Base-by-base conservation (phyloP, 1,140 invertebrate genomes). In the Trachymyrmex cornetzi region DNA sequence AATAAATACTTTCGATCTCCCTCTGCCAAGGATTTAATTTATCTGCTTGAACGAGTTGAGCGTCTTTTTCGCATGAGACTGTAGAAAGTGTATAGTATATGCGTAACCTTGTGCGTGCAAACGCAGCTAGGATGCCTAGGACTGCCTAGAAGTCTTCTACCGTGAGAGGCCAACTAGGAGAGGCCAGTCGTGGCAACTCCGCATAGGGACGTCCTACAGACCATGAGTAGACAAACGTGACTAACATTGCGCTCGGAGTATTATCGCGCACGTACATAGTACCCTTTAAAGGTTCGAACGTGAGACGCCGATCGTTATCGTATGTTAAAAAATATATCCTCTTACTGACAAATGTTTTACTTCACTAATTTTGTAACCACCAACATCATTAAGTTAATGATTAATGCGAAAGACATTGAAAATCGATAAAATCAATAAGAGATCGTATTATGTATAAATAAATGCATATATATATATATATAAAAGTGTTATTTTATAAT, bases 211-310 rank as follows among this genome's bases (percentile, higher is more conserved):
- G 87, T 89, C 85, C 90, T 79, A 86, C 77, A 91, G 87, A 91
- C 87, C 90, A 88, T 91, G 88, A 91, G 90, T 91, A 91, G 90
- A 91, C 88, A 91, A 91, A 91, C 90, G 90, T 91, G 90, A 91
- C 88, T 87, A 88, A 91, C 88, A 91, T 91, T 85, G 84, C 81
- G 72, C 85, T 82, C 67, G 67, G 81, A 87, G 90, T 89, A 89
- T 91, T 91, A 91, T 87, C 88, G 87, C 77, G 80, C 53, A 57
- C 71, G 90, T 88, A 88, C 50, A 89, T 75, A 87, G 89, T 88
- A 89, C 85, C 89, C 84, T 64, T 84, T 89, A 74, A 86, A 86
- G 50, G 63, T 55, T n/a, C 66, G 66, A 81, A 71, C 34, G 66
- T 44, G 50, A 55, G 48, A 38, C 30, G 30, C n/a, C 27, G 19